phyloP scores from a whole-genome alignment of 2,888 invertebrate species.

The Catocala nupta region DNA sequence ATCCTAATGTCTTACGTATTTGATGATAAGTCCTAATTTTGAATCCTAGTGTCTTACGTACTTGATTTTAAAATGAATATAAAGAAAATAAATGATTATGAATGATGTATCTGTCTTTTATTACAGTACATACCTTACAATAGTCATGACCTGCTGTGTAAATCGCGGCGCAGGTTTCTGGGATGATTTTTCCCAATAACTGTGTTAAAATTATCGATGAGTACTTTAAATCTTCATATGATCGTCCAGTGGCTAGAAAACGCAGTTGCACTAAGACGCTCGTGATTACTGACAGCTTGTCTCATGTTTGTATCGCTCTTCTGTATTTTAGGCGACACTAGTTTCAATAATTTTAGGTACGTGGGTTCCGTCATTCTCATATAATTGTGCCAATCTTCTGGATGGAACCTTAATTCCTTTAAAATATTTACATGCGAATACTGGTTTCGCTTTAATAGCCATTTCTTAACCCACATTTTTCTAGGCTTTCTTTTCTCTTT shows the following conservation, averaged over 20 bases:
- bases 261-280: constrained; percentile 15
- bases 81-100: not conserved
- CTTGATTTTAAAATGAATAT: no score
- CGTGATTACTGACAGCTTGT: constrained; percentile 44
- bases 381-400: not conserved
- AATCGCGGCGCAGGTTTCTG: constrained; percentile 19
- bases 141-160: constrained; percentile 11
- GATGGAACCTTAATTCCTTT: not conserved
- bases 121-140: constrained; percentile 8
- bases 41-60: no score
- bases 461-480: no score
- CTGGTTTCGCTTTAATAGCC: no score
- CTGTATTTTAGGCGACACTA: not conserved
- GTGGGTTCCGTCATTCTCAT: constrained; percentile 7
- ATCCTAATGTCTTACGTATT: no score
- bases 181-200: constrained; percentile 16
- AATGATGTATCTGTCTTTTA: no score
- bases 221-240: constrained; percentile 26
- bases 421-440: no score
- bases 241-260: constrained; percentile 20
- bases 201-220: constrained; percentile 20
- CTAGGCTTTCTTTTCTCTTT: no score
- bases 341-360: constrained; percentile 1
- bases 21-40: no score
- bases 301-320: constrained; percentile 18